Evolutionary conservation across 2,888 invertebrate genomes (phyloP), one percentile per base, ranked within the genome.

Genomic region (Candidula unifasciata): DNA sequence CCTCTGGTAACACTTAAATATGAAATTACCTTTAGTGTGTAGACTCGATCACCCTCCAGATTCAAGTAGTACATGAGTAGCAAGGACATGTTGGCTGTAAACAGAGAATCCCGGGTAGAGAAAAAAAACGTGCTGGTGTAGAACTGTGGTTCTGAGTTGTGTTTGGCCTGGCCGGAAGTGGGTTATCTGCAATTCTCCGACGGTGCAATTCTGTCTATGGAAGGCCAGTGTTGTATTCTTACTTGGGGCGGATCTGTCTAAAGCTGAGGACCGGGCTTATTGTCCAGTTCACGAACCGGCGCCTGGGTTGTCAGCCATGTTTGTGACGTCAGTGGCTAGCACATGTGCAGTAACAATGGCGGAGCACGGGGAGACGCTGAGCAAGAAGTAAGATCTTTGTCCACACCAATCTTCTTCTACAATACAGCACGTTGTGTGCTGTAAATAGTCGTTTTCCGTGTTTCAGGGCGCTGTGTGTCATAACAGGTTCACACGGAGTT

Each of bases 41-140:
- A 98, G 54, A 97, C 96, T 79, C 97, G 95, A 21, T 96, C 96
- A 0, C 97, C 97, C 78, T 95, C 95, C 92, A 96, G 96, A 92
- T 97, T 96, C 87, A 96, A 92, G 92, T 96, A 96, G 93, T 96
- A 96, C 95, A 96, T 96, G 3, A 97, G 94, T 95, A 96, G 96
- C 96, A 97, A 96, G 8, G 88, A 86, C 77, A 77, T 80, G 60
- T 60, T 78, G n/a, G 13, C 30, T 18, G 27, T 64, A 64, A 21
- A 73, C 3, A 24, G 0, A 21, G 18, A 35, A 13, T 27, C n/a
- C n/a, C n/a, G 5, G n/a, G 68, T n/a, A 6, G 5, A 68, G 30
- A 68, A 68, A 24, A 68, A 24, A 0, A 44, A 10, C 13, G 0
- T 44, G 44, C 13, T 44, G 44, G 6, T 44, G 13, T 13, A 13